Evolutionary conservation across 1,140 invertebrate species (phyloP), one percentile per base, ranked within the genome.

Genomic region (Drosophila cardini): DNA sequence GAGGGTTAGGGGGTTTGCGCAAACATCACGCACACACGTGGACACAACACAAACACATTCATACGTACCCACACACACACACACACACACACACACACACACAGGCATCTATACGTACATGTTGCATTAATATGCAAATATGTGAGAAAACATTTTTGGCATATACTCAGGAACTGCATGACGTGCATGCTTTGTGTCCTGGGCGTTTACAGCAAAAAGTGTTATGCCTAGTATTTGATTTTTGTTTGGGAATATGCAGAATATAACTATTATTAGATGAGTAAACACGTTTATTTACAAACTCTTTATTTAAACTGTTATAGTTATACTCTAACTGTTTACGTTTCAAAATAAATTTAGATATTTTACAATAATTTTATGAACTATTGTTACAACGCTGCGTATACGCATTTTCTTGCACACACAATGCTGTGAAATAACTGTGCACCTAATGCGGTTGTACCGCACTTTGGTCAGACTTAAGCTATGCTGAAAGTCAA

Each of bases 71-170:
- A 52, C 58, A 64, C 36, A 56, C 32, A 56, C n/a, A 38, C 26
- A 63, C 61, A 76, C 63, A 70, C 21, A 18, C 18, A 50, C 50
- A 52, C 58, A 64, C 36, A 56, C 10, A 38, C 26, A 63, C 57
- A 76, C 63, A 65, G 13, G 55, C 52, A 69, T 61, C 67, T 50
- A 56, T 58, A 11, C n/a, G 52, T 38, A 38, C 16, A 40, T 52
- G 58, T 72, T 85, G 83, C 83, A 86, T 73, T 86, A 82, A 86
- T 87, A 87, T 87, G 82, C 76, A 82, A 86, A 86, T 86, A 85
- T 85, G 82, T 87, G 64, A 53, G 45, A 67, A 46, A 56, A 82
- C 64, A 85, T 75, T 84, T 84, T 77, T 64, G 80, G 53, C 80
- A 80, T 55, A 16, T 15, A 38, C 52, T 55, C 48, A 32, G 50